Evolutionary conservation across 2,888 invertebrate genomes (phyloP).

Genomic region (Ptilodon capucinus): DNA sequence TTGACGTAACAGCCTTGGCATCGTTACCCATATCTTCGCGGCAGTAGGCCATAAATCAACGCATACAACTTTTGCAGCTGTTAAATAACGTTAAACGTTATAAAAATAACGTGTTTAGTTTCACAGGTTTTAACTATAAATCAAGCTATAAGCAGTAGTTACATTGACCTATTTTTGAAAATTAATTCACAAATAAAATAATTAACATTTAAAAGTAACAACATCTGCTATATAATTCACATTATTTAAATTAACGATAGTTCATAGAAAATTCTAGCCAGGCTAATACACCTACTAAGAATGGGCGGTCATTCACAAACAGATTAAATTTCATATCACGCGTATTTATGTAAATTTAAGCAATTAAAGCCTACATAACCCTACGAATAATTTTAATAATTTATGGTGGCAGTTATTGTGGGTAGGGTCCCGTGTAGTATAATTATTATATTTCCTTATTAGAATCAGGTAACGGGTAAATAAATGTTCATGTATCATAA

Average conservation of each 20-base stretch:
- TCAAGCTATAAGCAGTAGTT: constrained; percentile 7
- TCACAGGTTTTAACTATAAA: constrained; percentile 7
- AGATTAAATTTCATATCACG: constrained; percentile 1
- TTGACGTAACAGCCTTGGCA: constrained; percentile 39
- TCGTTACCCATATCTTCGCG: constrained; percentile 19
- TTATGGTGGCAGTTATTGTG: constrained; percentile 3
- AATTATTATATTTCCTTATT: constrained; percentile 7
- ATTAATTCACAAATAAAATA: constrained; percentile 2
- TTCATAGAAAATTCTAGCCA: no score
- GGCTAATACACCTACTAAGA: no score
- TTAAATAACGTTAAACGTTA: constrained; percentile 7
- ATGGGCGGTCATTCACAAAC: background rate
- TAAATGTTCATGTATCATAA: constrained; percentile 6
- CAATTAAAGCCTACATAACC: constrained; percentile 9
- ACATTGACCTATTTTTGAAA: constrained; percentile 6
- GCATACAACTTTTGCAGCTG: constrained; percentile 12
- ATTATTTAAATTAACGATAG: no score
- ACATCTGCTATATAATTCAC: no score
- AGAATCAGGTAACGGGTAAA: background rate
- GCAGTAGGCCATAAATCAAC: constrained; percentile 22
- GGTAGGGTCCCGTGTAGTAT: constrained; percentile 1
- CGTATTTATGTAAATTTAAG: constrained; percentile 5
- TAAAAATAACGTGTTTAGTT: constrained; percentile 8
- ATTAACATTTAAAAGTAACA: background rate
- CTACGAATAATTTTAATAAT: constrained; percentile 6